Evolutionary conservation across 1,140 invertebrate species (phyloP).

Genomic region (Hormaphis cornu): DNA sequence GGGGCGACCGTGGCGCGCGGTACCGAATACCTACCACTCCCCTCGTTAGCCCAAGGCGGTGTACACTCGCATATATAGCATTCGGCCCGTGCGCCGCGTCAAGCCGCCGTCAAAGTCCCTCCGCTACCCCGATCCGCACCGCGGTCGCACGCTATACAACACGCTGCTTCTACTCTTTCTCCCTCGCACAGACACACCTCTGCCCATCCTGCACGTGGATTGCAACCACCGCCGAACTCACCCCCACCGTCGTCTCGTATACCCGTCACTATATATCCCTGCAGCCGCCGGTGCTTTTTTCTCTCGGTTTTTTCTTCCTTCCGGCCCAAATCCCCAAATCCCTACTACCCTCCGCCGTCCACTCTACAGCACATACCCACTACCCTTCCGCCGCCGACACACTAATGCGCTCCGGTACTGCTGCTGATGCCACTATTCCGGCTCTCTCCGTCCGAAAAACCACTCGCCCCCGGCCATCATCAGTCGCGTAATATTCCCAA

Average conservation of each 20-base stretch:
- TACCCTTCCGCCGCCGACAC: not conserved
- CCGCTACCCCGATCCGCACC: not conserved
- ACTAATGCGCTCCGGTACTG: conserved; percentile 9
- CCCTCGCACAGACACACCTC: not conserved
- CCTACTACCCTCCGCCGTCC: not conserved
- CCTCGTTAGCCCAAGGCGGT: not conserved
- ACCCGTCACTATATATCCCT: not conserved
- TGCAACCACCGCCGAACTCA: too few relatives aligned
- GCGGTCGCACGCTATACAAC: not conserved
- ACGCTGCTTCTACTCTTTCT: too few relatives aligned
- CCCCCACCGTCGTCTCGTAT: not conserved
- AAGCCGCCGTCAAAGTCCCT: conserved; percentile 17
- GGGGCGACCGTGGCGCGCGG: not conserved
- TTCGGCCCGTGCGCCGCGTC: conserved; percentile 13
- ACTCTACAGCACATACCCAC: not conserved
- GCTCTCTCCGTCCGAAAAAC: too few relatives aligned
- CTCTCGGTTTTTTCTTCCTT: conserved; percentile 10
- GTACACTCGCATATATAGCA: not conserved
- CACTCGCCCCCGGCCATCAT: not conserved
- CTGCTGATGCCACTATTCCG: conserved; percentile 4
- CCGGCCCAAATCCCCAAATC: conserved; percentile 19
- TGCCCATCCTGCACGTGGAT: not conserved
- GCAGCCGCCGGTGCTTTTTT: not conserved
- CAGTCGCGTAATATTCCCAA: conserved; percentile 25
- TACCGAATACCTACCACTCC: conserved; percentile 8